Conservation (phyloP, 2,113 vertebrate species). For the Barnardius zonarius region DNA sequence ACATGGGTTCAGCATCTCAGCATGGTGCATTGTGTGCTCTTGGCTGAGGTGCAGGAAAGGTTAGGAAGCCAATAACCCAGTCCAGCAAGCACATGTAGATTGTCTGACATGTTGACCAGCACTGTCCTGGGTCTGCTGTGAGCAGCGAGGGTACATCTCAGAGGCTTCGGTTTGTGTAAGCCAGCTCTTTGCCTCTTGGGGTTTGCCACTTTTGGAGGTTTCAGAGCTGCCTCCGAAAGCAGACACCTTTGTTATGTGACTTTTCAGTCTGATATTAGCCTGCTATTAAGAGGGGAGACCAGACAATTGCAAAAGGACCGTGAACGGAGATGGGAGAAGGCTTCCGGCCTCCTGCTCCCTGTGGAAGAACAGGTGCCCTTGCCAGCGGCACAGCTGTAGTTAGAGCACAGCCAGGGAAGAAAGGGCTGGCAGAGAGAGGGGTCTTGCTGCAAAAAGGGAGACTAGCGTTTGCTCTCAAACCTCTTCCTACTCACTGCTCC, state of each 20-base stretch:
- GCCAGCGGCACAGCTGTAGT: not conserved
- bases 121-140: not conserved
- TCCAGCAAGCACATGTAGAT: not conserved
- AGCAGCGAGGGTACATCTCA: not conserved
- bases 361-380: not conserved
- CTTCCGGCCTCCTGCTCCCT: not conserved
- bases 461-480: not conserved
- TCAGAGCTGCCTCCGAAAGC: not conserved
- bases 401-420: not conserved
- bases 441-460: not conserved
- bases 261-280: not conserved
- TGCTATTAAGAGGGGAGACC: not conserved
- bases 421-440: fast-evolving
- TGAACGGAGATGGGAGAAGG: not conserved
- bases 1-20: not conserved
- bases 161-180: not conserved
- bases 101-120: not conserved
- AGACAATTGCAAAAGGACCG: not conserved
- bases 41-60: not conserved
- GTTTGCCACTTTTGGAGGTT: not conserved
- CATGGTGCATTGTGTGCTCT: not conserved
- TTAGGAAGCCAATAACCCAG: not conserved
- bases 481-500: not conserved
- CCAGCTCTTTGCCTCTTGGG: not conserved
- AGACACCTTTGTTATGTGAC: not conserved